Base-by-base conservation (phyloP, 2,888 invertebrate species). In the Calameuta pallipes region DNA sequence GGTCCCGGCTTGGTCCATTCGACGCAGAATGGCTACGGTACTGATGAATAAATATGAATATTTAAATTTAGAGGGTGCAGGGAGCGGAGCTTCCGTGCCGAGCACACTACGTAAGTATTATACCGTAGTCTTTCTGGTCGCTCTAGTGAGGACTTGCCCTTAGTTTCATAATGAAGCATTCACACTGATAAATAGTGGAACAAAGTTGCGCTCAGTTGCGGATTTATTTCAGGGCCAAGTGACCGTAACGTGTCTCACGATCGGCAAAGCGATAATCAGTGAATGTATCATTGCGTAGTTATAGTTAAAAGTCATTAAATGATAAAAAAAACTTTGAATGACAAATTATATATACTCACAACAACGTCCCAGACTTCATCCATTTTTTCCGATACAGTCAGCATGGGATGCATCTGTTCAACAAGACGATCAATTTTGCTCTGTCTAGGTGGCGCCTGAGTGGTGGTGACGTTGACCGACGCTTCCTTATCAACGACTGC, bases 351-450 rank as follows among this genome's bases (percentile, higher is more conserved):
- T 70, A 34, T 41, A 82, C 89, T 89, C 78, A 90, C 96, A 15
- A 97, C 96, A 6, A 97, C 96, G 89, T 96, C 96, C 97, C 97
- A 97, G 4, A 97, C 97, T 91, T 97, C 96, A 86, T 97, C 97
- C 96, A 97, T 97, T 92, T 97, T 97, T 89, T 97, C 96, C 0
- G 97, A 96, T 1, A 97, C 97, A 77, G 95, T 95, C 88, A 97
- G 95, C 92, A 97, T 96, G 0, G 97, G 97, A 83, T 95, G 94
- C 89, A 97, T 97, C 92, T 96, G 96, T 87, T 96, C 95, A 1
- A 96, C 96, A 41, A 97, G 93, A 4, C 94, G 94, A 91, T 97
- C 97, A 82, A 97, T 94, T 92, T 97, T 97, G 88, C 95, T 97
- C 23, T 93, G 93, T 86, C 94, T 94, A 36, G 94, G 91, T n/a